Percentiles rank a stretch among this genome's conserved stretches.
phyloP scores from a whole-genome alignment of 1,140 invertebrate genomes.

The Doryteuthis pealeii region DNA sequence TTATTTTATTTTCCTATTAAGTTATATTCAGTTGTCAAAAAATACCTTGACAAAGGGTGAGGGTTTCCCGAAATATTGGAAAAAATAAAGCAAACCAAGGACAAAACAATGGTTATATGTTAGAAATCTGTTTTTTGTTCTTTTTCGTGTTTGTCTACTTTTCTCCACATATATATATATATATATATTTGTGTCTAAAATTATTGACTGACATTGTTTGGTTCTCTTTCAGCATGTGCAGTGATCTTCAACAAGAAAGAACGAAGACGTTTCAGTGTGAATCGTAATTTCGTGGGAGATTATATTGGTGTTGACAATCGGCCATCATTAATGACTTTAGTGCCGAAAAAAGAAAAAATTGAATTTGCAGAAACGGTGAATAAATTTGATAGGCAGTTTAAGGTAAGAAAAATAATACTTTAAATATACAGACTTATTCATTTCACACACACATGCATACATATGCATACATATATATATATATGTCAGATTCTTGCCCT shows the following conservation, averaged over 20 bases:
- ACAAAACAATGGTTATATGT: too few species aligned
- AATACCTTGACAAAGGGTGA: too few species aligned
- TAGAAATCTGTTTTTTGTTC: too few species aligned
- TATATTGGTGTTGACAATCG: conserved; percentile 74
- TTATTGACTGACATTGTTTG: not conserved
- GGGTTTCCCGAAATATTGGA: too few species aligned
- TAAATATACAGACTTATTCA: not conserved
- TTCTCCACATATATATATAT: too few species aligned
- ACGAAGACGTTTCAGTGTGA: conserved; percentile 68
- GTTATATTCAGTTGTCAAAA: too few species aligned
- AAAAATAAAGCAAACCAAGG: too few species aligned
- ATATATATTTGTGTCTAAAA: too few species aligned
- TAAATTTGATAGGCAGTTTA: conserved; percentile 75
- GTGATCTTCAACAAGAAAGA: conserved; percentile 73
- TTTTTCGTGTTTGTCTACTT: too few species aligned
- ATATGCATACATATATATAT: not conserved
- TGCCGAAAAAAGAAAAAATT: conserved; percentile 72
- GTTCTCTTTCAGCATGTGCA: conserved; percentile 59
- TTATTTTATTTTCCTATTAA: too few species aligned
- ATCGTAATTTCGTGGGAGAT: conserved; percentile 75
- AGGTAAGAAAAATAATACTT: conserved; percentile 56
- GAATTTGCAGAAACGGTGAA: conserved; percentile 72
- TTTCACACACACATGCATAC: not conserved
- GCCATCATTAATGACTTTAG: conserved; percentile 63
- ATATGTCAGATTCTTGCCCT: too few species aligned